These are phyloP conservation scores for Agraylea sexmaculata DNA, from an alignment of 1,140 invertebrate species.

Conservation along the genomic window DNA sequence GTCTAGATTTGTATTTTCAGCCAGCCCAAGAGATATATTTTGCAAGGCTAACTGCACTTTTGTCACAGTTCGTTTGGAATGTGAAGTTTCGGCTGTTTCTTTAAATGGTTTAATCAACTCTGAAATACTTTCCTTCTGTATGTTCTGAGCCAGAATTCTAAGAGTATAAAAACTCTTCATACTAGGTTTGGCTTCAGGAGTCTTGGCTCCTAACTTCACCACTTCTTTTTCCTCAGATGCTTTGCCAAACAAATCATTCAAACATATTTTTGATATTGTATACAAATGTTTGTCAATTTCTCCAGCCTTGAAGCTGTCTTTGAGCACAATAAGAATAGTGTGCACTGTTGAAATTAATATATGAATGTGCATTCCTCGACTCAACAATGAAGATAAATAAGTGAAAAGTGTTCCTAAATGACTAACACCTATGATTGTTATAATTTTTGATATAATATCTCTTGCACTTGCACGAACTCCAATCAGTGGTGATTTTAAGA, in stretches of 20 bases:
- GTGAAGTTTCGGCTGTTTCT: constrained; percentile 60
- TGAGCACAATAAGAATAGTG: constrained; percentile 61
- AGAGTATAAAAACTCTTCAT: constrained; percentile 84
- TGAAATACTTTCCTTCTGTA: constrained; percentile 63
- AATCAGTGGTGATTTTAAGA: constrained; percentile 79
- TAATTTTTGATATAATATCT: constrained; percentile 81
- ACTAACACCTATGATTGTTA: constrained; percentile 69
- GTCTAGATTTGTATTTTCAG: constrained; percentile 65
- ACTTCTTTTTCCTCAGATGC: constrained; percentile 88
- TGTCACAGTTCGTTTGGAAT: constrained; percentile 66
- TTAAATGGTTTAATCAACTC: constrained; percentile 74
- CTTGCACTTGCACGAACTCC: constrained; percentile 75
- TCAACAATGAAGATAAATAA: constrained; percentile 71
- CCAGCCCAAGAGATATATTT: constrained; percentile 65
- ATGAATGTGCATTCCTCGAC: constrained; percentile 86
- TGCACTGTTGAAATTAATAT: constrained; percentile 85
- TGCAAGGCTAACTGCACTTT: constrained; percentile 73
- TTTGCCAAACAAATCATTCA: constrained; percentile 78
- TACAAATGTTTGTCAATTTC: constrained; percentile 70
- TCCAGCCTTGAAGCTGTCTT: constrained; percentile 47
- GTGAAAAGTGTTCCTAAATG: constrained; percentile 69
- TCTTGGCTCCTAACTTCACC: constrained; percentile 65
- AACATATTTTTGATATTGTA: constrained; percentile 73
- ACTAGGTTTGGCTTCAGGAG: constrained; percentile 61
- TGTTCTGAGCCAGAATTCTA: constrained; percentile 65